phyloP scores from a whole-genome alignment of 92 coral and sea anemone genomes.

The Epizoanthus rinbou region DNA sequence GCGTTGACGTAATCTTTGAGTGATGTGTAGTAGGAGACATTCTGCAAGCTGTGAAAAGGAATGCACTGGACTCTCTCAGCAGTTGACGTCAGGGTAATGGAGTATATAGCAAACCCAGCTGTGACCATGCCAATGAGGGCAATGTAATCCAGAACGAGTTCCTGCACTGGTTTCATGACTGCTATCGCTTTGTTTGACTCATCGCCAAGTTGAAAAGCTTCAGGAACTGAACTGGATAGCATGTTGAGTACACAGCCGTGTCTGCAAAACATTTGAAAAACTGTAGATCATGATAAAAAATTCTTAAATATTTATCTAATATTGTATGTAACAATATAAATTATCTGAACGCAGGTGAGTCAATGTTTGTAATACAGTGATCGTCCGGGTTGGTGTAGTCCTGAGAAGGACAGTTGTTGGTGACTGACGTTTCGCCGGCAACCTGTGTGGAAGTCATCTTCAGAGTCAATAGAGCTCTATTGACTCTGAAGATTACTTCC shows the following conservation, averaged over 20 bases:
- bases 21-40: constrained; percentile 1
- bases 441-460: too few relatives aligned
- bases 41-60: not conserved
- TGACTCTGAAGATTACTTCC: too few relatives aligned
- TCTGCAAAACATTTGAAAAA: too few relatives aligned
- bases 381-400: too few relatives aligned
- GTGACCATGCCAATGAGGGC: constrained; percentile 2
- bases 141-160: not conserved
- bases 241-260: not conserved
- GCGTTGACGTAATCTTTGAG: constrained; percentile 15
- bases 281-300: too few relatives aligned
- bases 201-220: not conserved
- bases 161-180: not conserved
- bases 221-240: not conserved
- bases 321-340: too few relatives aligned
- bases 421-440: too few relatives aligned
- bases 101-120: constrained; percentile 1
- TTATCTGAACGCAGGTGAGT: too few relatives aligned
- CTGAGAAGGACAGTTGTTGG: too few relatives aligned
- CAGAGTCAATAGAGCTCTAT: too few relatives aligned
- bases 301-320: too few relatives aligned
- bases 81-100: not conserved
- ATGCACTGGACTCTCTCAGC: constrained; percentile 10
- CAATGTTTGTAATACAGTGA: too few relatives aligned
- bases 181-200: not conserved